Evolutionary conservation across 2,113 vertebrate species (phyloP), one percentile per base, ranked within the genome.

Genomic region (Hydropotes inermis): DNA sequence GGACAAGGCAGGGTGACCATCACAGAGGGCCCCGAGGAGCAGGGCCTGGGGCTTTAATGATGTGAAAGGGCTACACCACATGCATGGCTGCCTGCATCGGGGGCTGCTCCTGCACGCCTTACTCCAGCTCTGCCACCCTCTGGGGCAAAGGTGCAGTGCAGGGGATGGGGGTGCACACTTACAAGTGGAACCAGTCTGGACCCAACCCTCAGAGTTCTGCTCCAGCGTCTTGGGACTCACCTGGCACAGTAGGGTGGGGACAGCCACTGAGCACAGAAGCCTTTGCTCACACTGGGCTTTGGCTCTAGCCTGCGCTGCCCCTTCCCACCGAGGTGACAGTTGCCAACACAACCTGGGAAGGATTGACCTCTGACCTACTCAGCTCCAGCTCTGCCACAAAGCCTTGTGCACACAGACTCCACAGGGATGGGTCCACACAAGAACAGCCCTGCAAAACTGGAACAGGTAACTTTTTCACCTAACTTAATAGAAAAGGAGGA

Each of bases 61-160:
- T 43, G 39, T 76, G 36, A 3, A 17, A 76, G 36, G 23, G 70
- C 23, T 43, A 23, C 23, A 76, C 36, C 70, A 43, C 70, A 43
- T 43, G 70, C 21, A 39, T 0, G 3, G 70, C 11, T 0, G 7
- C 23, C 70, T 1, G 0, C 36, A 43, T 36, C 36, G 7, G 23
- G 39, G 70, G 23, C 70, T 27, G 16, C 39, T 25, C 39, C 70
- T 25, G 36, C 70, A 76, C 70, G 3, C 21, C 36, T 74, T 14
- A 21, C 11, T 25, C 36, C 36, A 43, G 70, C 21, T 74, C 70
- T 25, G 23, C 70, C 39, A 25, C 36, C 70, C 36, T 25, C 36
- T 76, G 23, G 70, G 12, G 36, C 36, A 76, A 76, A 43, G 36
- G 36, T 43, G 23, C 23, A 39, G 70, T 76, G 70, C 21, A 76